Base-by-base conservation (phyloP, 2,888 invertebrate species). In the Brassicogethes aeneus region DNA sequence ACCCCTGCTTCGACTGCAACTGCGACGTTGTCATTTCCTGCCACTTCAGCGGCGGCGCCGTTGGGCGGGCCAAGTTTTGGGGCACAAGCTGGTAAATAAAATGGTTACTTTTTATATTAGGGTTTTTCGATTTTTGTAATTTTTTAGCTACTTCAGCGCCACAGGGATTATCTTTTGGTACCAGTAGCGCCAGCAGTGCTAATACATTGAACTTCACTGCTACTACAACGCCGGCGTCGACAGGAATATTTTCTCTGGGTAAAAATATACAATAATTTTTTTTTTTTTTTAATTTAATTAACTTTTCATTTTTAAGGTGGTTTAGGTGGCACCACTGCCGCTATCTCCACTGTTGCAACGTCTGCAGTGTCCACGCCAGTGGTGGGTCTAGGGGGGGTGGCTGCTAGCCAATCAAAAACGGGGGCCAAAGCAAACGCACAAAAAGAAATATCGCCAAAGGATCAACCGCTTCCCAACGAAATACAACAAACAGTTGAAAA, bases 401-500 rank as follows among this genome's bases (percentile, higher is more conserved):
- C 81, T 35, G 69, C 75, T 5, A 65, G 70, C n/a, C 63, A 68
- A 39, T 68, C 62, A 40, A 70, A 68, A 53, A 45, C 54, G 3
- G 44, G 50, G 34, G 42, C 52, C 23, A 43, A 44, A 10, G 48
- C 59, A 15, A 49, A 60, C 34, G 64, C 68, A 30, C 71, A 65
- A 48, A 68, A 61, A 48, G 71, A 70, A 40, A 72, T 77, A 43
- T 69, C 76, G 16, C 72, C 76, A 0, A 81, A 79, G 63, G 80
- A 81, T 56, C 75, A 75, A 51, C 62, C 76, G 34, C 67, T 92
- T 42, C 90, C 90, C 1, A 83, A 83, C 54, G 85, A 87, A 68
- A 78, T 92, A 37, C 70, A 76, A 15, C 79, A 82, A 49, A 80
- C 83, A 0, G 84, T 92, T 16, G 87, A 90, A 42, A 71, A 76